Conservation (phyloP, 1,140 invertebrate genomes). For the Bactericera cockerelli region DNA sequence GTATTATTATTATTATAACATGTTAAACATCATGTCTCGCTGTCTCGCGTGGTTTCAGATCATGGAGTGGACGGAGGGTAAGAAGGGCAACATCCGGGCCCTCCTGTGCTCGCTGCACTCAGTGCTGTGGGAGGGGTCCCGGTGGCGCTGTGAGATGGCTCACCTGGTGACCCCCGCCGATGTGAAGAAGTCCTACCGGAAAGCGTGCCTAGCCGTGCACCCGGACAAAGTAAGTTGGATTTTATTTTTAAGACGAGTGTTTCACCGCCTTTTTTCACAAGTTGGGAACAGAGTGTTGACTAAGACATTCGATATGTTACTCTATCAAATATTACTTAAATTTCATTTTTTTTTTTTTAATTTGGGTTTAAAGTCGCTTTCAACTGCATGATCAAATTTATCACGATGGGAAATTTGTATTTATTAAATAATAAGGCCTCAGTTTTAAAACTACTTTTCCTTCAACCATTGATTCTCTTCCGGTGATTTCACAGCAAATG, state of each 20-base stretch:
- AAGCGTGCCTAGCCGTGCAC: slow-evolving; percentile 91
- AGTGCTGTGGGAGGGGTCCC: slow-evolving; percentile 84
- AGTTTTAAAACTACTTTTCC: no score
- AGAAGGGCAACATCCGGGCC: slow-evolving; percentile 90
- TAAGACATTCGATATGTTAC: no score
- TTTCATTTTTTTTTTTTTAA: slow-evolving; percentile 9
- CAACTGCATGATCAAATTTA: no score
- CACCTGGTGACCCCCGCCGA: slow-evolving; percentile 76
- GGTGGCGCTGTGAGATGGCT: slow-evolving; percentile 91
- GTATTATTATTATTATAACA: no score
- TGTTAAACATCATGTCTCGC: no score
- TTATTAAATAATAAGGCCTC: no score
- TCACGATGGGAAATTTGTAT: no score
- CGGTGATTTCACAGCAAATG: slow-evolving; percentile 54
- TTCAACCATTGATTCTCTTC: no score
- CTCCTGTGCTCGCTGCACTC: slow-evolving; percentile 85
- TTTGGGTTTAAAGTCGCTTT: no score
- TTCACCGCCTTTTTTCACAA: no score
- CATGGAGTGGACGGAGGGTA: slow-evolving; percentile 78
- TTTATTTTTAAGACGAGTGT: slow-evolving; percentile 8
- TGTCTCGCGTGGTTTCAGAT: no score
- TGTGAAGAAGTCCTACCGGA: slow-evolving; percentile 91
- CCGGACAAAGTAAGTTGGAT: slow-evolving; percentile 93
- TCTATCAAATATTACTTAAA: background rate
- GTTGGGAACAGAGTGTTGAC: background rate